Conservation (phyloP, 92 coral and sea anemone species). For the Hydrozoanthus gracilis region DNA sequence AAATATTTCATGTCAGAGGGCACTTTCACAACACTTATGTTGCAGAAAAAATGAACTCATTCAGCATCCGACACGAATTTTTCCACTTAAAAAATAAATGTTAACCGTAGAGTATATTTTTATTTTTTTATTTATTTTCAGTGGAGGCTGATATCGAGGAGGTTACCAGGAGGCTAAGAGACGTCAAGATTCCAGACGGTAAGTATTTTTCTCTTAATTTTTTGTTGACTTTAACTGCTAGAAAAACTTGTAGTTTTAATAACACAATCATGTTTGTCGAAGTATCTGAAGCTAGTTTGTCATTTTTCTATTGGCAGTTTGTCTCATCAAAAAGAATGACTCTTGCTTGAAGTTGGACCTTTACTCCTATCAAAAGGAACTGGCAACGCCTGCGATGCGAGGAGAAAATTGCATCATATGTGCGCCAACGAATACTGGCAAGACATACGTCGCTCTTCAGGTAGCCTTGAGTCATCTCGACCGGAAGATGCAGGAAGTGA, state of each 20-base stretch:
- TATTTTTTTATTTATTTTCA: not conserved
- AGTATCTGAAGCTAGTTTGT: too few relatives aligned
- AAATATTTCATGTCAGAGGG: too few relatives aligned
- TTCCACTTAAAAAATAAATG: too few relatives aligned
- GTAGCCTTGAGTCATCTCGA: conserved; percentile 32
- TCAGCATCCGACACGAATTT: too few relatives aligned
- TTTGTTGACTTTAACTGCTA: not conserved
- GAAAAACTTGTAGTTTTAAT: not conserved
- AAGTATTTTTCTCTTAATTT: not conserved
- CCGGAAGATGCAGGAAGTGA: not conserved
- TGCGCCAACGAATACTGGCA: conserved; percentile 61
- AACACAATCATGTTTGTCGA: not conserved
- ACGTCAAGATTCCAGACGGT: conserved; percentile 27
- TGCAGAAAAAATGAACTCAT: not conserved
- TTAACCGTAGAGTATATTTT: not conserved
- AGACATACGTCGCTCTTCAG: conserved; percentile 62
- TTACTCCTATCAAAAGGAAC: conserved; percentile 37
- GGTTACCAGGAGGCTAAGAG: not conserved
- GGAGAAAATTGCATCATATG: conserved; percentile 55
- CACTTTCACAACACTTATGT: too few relatives aligned
- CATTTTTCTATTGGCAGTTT: not conserved
- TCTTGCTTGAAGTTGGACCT: conserved; percentile 33
- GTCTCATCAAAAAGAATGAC: conserved; percentile 18
- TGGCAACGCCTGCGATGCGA: conserved; percentile 49
- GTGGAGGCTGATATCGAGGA: conserved; percentile 22